Percentiles rank a stretch among this genome's conserved stretches.
These are phyloP conservation scores for Salminus brasiliensis DNA, from an alignment of 2,113 vertebrate species.

Conservation along the genomic window DNA sequence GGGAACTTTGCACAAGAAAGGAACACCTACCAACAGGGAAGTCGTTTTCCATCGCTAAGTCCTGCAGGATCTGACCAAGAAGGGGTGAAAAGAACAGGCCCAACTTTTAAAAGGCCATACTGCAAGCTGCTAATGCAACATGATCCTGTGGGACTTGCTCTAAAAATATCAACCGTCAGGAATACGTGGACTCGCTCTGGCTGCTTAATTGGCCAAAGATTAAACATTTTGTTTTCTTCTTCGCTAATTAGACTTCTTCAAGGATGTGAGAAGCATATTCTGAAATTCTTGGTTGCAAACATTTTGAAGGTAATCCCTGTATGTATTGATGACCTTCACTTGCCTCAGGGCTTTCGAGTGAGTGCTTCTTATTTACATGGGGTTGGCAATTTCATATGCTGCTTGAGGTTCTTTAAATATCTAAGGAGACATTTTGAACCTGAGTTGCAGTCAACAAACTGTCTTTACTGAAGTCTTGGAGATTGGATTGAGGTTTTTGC, in stretches of 20 bases:
- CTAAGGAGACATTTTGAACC: conserved; percentile 22
- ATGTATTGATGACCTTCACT: conserved; percentile 26
- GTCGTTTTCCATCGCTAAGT: conserved; percentile 41
- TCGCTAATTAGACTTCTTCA: conserved; percentile 45
- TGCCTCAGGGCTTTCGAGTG: not conserved
- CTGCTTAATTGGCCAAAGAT: conserved; percentile 65
- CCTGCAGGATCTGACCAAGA: conserved; percentile 34
- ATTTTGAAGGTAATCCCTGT: conserved; percentile 41
- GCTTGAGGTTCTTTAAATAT: conserved; percentile 28
- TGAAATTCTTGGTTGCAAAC: conserved; percentile 37
- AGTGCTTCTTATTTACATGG: conserved; percentile 8
- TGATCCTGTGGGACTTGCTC: conserved; percentile 75
- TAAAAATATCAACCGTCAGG: conserved; percentile 78
- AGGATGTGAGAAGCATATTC: conserved; percentile 52
- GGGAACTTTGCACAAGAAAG: conserved; percentile 43
- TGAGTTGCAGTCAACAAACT: conserved; percentile 31
- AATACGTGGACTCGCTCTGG: conserved; percentile 60
- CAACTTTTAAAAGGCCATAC: conserved; percentile 63
- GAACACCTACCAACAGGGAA: conserved; percentile 23
- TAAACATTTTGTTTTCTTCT: conserved; percentile 37
- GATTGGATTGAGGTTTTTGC: conserved; percentile 13
- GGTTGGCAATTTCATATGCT: conserved; percentile 6
- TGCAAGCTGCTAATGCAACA: conserved; percentile 74
- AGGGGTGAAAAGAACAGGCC: conserved; percentile 50
- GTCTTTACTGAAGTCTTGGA: conserved; percentile 2